Evolutionary conservation across 2,113 vertebrate species (phyloP).

Genomic region (Ovis canadensis): DNA sequence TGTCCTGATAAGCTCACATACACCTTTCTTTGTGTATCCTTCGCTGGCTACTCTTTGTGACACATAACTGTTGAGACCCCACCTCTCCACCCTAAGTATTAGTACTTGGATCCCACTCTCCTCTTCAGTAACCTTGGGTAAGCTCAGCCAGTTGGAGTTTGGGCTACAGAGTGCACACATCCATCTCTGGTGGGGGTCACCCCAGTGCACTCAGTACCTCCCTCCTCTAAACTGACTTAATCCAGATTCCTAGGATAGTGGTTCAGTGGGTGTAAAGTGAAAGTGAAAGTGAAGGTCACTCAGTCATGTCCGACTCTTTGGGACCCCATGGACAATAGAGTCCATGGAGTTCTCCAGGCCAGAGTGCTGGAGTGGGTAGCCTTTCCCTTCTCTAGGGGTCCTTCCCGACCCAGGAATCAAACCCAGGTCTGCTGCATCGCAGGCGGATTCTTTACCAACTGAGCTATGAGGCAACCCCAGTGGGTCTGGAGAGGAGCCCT

Average conservation of each 20-base stretch:
- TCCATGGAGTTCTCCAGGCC: background rate
- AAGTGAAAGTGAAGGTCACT: background rate
- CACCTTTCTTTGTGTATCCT: background rate
- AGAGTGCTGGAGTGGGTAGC: background rate
- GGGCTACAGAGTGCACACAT: background rate
- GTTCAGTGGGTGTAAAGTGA: background rate
- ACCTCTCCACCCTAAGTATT: background rate
- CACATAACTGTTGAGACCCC: background rate
- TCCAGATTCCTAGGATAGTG: background rate
- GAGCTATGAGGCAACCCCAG: background rate
- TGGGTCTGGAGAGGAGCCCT: background rate
- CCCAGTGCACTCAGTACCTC: background rate
- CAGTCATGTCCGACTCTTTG: background rate
- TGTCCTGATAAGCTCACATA: background rate
- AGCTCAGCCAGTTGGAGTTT: background rate
- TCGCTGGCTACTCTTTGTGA: background rate
- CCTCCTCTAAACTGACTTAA: background rate
- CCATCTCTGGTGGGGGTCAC: background rate
- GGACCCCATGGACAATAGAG: background rate
- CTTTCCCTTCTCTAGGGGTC: background rate
- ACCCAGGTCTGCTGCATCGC: background rate
- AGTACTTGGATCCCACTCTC: background rate
- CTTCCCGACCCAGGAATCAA: background rate
- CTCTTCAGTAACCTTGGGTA: background rate
- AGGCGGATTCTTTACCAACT: background rate